Conservation (phyloP, 2,888 invertebrate species). For the Disparrhopalites patrizii region DNA sequence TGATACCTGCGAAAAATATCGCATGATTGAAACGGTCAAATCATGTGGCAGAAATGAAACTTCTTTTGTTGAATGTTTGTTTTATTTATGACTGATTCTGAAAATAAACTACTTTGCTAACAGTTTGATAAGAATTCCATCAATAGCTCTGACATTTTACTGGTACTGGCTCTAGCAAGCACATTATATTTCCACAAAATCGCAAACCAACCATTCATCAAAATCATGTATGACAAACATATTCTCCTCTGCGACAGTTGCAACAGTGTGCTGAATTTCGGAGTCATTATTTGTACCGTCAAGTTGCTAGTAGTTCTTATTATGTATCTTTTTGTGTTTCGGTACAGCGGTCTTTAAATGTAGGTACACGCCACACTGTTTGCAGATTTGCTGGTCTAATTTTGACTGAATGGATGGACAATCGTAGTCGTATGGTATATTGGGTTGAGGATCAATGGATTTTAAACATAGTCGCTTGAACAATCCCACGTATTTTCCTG, state of each 20-base stretch:
- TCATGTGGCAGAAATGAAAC: background rate
- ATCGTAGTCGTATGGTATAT: background rate
- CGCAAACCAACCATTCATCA: background rate
- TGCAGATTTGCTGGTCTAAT: background rate
- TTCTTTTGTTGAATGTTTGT: background rate
- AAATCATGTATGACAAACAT: background rate
- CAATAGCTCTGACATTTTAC: too few species aligned
- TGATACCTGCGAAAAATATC: background rate
- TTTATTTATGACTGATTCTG: background rate
- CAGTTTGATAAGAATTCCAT: background rate
- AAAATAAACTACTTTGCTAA: background rate
- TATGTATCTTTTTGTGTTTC: background rate
- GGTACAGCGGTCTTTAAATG: background rate
- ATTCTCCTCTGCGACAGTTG: background rate
- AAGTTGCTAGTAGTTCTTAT: background rate
- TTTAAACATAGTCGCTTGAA: background rate
- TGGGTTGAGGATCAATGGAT: background rate
- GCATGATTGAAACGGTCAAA: background rate
- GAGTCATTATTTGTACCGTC: background rate
- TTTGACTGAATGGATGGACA: background rate
- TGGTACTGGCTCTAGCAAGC: background rate
- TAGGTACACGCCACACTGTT: background rate
- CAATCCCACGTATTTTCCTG: background rate
- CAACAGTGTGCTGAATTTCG: background rate
- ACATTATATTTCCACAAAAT: background rate